Evolutionary conservation across 92 coral and sea anemone species (phyloP), one percentile per base, ranked within the genome.

Genomic region (Porites lobata): DNA sequence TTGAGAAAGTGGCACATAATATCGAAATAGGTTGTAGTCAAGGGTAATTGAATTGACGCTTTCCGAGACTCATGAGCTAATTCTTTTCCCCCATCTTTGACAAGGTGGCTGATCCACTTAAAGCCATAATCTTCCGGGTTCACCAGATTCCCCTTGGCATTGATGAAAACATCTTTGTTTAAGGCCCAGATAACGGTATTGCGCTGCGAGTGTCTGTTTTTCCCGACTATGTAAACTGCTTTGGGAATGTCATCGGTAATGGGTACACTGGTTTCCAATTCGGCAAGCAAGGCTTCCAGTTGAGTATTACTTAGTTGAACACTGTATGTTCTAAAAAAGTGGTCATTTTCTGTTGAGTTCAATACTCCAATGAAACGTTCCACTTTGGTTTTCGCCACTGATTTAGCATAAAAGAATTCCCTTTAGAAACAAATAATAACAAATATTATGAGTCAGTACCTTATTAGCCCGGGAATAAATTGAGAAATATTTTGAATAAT

Each of bases 31-130:
- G 24, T 24, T 15, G 83, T 75, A 52, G 78, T 20, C 22, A 88
- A 77, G 65, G 91, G 94, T 14, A 91, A 81, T 13, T 59, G 63
- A 20, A 86, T 73, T 8, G 29, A 20, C 58, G 71, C 50, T 50
- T 50, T 17, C 22, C 79, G 29, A 10, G 77, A 79, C 17, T 80
- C 84, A 63, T 78, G 73, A 20, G 92, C 94, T 22, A 83, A 47
- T 26, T 88, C 77, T 43, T 20, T 64, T 50, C 90, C 83, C 29
- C 81, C 73, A 17, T 83, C 94, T 3, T 88, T 83, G 62, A 88
- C 81, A 0, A 91, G 89, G 68, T 91, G 50, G 43, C 94, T 72
- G 14, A 86, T 87, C 94, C 94, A 91, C 10, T 24, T 53, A 50
- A 91, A 74, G 4, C 94, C 89, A 67, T 82, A 68, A 38, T 69